A percentile compares a stretch with the other conserved stretches of the same genome.
phyloP scores from a whole-genome alignment of 1,140 invertebrate genomes.

The Formica selysi region DNA sequence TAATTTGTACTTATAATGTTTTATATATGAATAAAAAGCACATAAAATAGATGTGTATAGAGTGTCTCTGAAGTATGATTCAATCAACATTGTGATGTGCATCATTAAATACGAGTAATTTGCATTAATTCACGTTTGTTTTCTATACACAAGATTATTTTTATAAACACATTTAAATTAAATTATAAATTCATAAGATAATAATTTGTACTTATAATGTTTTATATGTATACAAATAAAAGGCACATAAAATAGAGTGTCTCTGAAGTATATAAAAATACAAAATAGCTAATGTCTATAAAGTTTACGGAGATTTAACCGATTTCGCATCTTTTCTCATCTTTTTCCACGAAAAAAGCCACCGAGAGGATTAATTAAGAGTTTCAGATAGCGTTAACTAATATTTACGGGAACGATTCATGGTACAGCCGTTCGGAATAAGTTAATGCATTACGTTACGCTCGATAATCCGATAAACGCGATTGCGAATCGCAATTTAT shows the following conservation, averaged over 20 bases:
- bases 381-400: constrained; percentile 41
- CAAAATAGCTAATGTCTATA: background rate
- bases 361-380: background rate
- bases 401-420: constrained; percentile 22
- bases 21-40: too few species aligned
- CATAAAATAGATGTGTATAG: too few species aligned
- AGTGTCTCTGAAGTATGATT: constrained; percentile 49
- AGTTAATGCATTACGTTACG: constrained; percentile 48
- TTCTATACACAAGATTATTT: background rate
- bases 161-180: background rate
- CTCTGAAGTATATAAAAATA: background rate
- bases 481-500: constrained; percentile 54
- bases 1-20: too few species aligned
- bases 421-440: background rate
- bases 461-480: constrained; percentile 62
- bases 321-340: background rate
- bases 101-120: constrained; percentile 63
- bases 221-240: background rate
- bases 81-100: constrained; percentile 54
- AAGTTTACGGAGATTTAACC: background rate
- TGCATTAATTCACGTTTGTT: constrained; percentile 60
- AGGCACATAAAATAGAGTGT: too few species aligned
- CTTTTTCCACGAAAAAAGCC: background rate
- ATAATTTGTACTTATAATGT: background rate
- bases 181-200: background rate